Percentiles rank a stretch among this genome's conserved stretches.
phyloP scores from a whole-genome alignment of 2,888 invertebrate genomes.

The Drosophila colorata region DNA sequence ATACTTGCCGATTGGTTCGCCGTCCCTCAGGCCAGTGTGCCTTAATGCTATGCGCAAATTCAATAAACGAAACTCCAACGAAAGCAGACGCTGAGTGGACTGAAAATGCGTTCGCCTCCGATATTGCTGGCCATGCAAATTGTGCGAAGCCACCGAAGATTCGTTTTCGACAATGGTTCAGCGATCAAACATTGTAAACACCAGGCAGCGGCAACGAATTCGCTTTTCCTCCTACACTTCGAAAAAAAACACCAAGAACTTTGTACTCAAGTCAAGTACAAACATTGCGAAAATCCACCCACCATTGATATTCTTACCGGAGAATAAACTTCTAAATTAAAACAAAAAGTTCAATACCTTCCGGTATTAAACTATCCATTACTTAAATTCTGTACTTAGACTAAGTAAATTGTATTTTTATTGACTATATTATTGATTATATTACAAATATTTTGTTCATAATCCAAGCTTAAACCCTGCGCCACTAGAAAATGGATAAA shows the following conservation, averaged over 20 bases:
- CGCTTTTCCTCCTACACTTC: slow-evolving; percentile 13
- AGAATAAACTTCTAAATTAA: too few species aligned
- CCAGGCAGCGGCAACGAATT: neutral
- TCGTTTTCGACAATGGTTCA: slow-evolving; percentile 16
- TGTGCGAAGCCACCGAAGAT: slow-evolving; percentile 24
- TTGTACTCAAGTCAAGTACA: neutral
- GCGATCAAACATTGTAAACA: slow-evolving; percentile 16
- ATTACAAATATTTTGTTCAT: too few species aligned
- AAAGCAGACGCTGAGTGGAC: slow-evolving; percentile 56
- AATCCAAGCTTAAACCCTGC: too few species aligned
- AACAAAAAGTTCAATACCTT: too few species aligned
- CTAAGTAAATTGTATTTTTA: too few species aligned
- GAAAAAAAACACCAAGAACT: neutral
- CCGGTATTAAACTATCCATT: too few species aligned
- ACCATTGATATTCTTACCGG: too few species aligned
- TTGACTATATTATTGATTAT: too few species aligned
- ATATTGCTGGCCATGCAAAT: slow-evolving; percentile 61
- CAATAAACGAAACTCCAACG: slow-evolving; percentile 42
- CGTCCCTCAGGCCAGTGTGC: slow-evolving; percentile 45
- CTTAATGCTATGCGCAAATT: slow-evolving; percentile 55
- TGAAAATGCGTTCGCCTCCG: slow-evolving; percentile 48
- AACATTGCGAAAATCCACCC: too few species aligned
- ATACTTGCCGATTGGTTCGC: slow-evolving; percentile 28
- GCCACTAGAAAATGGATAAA: too few species aligned
- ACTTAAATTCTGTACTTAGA: too few species aligned